These are phyloP conservation scores for Halisarca cf. caerulea DNA, from an alignment of 37 sponge, comb jelly and placozoan species.

Conservation along the genomic window DNA sequence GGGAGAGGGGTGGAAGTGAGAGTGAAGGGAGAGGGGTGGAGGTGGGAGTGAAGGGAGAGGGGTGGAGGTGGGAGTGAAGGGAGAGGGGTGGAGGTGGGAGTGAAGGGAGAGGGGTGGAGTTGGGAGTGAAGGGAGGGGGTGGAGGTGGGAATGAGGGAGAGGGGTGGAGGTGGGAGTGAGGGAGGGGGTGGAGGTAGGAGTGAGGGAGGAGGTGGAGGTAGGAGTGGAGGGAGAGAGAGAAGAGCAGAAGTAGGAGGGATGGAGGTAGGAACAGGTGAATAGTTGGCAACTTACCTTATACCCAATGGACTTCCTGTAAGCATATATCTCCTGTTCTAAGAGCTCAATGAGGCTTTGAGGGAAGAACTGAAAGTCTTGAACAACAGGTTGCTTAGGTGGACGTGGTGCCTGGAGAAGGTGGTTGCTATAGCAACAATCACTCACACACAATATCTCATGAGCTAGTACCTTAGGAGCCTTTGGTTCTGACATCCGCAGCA, in stretches of 20 bases:
- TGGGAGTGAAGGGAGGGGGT: too few species aligned
- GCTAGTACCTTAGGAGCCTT: conserved; percentile 77
- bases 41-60: too few species aligned
- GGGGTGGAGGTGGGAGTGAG: too few species aligned
- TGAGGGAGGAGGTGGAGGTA: neutral
- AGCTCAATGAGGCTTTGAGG: conserved; percentile 94
- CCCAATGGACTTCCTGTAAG: conserved; percentile 74
- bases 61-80: too few species aligned
- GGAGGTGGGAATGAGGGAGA: too few species aligned
- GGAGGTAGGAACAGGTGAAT: neutral
- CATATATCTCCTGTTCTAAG: conserved; percentile 95
- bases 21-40: too few species aligned
- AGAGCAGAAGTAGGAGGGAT: neutral
- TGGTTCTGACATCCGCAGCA: conserved; percentile 91
- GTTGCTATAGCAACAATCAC: neutral
- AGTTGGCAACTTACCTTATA: conserved; percentile 61
- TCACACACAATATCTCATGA: neutral
- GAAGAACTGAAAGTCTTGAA: conserved; percentile 99
- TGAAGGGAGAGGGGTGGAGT: too few species aligned
- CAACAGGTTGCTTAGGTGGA: conserved; percentile 96
- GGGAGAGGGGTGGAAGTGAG: too few species aligned
- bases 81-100: too few species aligned
- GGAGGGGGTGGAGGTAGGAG: too few species aligned
- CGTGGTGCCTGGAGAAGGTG: conserved; percentile 79
- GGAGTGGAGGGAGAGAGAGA: neutral